These are phyloP conservation scores for Chloebia gouldiae DNA, from an alignment of 2,113 vertebrate species.

Conservation along the genomic window DNA sequence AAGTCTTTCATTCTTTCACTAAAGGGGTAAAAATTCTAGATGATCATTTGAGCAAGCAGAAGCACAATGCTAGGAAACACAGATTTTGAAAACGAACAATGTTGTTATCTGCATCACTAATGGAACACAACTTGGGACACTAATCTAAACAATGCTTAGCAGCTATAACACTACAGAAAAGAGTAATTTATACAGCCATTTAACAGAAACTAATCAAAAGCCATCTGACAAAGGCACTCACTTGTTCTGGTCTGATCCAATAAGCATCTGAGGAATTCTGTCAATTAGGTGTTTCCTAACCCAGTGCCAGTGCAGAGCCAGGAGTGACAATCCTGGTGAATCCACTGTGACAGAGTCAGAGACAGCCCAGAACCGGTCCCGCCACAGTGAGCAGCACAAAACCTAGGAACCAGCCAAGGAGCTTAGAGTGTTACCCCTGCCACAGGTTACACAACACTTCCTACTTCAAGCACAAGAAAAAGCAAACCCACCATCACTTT, in stretches of 20 bases:
- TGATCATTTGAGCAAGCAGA: not conserved
- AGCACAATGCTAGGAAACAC: not conserved
- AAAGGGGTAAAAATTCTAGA: not conserved
- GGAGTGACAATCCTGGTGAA: constrained; percentile 79
- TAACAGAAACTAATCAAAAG: not conserved
- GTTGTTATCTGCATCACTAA: not conserved
- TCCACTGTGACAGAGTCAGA: constrained; percentile 82
- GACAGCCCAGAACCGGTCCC: constrained; percentile 87
- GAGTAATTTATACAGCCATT: not conserved
- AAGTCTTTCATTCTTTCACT: not conserved
- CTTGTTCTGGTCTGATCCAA: constrained; percentile 81
- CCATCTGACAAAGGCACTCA: constrained; percentile 60
- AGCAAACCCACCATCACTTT: not conserved
- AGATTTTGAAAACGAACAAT: not conserved
- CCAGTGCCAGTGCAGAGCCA: constrained; percentile 98
- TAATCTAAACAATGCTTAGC: not conserved
- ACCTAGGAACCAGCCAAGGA: constrained; percentile 44
- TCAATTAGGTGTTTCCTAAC: constrained; percentile 87
- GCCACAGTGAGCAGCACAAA: constrained; percentile 81
- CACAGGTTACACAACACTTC: not conserved
- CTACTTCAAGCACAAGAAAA: not conserved
- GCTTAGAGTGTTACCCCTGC: not conserved
- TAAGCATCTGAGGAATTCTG: constrained; percentile 81
- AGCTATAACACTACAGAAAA: not conserved
- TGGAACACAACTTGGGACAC: not conserved